Evolutionary conservation across 2,888 invertebrate species (phyloP).

Genomic region (Hyles lineata): DNA sequence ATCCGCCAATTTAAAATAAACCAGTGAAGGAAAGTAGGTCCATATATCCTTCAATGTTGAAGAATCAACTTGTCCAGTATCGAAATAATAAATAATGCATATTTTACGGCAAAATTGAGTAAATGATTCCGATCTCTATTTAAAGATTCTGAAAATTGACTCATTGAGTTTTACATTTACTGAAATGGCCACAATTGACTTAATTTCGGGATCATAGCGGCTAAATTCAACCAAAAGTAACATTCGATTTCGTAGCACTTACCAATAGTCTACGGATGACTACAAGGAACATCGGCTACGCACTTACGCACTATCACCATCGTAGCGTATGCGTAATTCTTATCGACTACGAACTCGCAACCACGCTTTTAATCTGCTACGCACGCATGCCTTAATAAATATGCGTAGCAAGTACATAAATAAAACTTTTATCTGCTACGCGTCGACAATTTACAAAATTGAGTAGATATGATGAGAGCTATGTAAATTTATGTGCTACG

Average conservation of each 20-base stretch:
- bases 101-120: neutral
- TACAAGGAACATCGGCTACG: too few species aligned
- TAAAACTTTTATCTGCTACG: constrained; percentile 24
- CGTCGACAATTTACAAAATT: constrained; percentile 26
- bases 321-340: too few species aligned
- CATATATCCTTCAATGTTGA: too few species aligned
- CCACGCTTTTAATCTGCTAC: neutral
- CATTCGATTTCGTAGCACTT: neutral
- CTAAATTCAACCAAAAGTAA: too few species aligned
- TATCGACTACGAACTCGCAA: neutral
- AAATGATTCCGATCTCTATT: too few species aligned
- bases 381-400: neutral
- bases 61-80: neutral
- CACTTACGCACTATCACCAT: too few species aligned
- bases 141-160: too few species aligned
- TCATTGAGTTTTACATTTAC: too few species aligned
- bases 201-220: too few species aligned
- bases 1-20: too few species aligned
- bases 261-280: neutral
- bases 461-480: constrained; percentile 20
- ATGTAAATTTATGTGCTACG: constrained; percentile 24
- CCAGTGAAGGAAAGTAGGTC: too few species aligned
- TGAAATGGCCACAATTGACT: too few species aligned
- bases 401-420: constrained; percentile 10
- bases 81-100: neutral